Evolutionary conservation across 2,797 vertebrate genomes (phyloP).

Genomic region (Myiotriccus ornatus): DNA sequence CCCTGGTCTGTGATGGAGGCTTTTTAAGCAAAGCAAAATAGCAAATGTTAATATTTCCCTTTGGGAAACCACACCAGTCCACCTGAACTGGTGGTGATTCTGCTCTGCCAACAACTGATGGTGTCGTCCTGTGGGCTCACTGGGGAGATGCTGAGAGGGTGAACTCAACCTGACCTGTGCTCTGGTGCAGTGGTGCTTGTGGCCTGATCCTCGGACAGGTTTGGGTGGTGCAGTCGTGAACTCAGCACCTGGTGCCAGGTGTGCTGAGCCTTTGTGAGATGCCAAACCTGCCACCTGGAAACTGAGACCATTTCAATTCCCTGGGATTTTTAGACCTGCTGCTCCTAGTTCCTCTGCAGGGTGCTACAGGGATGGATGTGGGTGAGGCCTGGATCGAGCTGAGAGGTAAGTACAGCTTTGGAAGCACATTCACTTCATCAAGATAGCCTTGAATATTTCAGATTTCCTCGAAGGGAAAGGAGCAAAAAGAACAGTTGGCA

Average conservation of each 20-base stretch:
- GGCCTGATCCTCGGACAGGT: neutral
- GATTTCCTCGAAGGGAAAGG: neutral
- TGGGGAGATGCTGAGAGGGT: neutral
- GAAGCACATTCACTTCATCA: neutral
- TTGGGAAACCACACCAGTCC: neutral
- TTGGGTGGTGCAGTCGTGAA: fast-evolving
- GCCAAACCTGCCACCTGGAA: neutral
- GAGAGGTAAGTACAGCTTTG: neutral
- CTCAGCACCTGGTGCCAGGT: neutral
- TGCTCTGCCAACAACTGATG: neutral
- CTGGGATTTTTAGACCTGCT: neutral
- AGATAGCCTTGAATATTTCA: neutral
- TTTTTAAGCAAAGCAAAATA: neutral
- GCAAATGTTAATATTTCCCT: neutral
- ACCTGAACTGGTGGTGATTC: neutral
- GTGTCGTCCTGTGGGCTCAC: neutral
- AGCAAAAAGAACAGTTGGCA: neutral
- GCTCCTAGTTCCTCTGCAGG: neutral
- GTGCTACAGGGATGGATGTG: fast-evolving
- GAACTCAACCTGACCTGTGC: neutral
- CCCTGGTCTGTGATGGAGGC: neutral
- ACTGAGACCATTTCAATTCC: neutral
- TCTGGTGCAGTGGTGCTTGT: neutral
- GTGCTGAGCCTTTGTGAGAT: fast-evolving
- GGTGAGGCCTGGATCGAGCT: neutral